A percentile compares a stretch with the other conserved stretches of the same genome.
These are phyloP conservation scores for Trypoxylon attenuatum DNA, from an alignment of 2,888 invertebrate genomes.

Conservation along the genomic window DNA sequence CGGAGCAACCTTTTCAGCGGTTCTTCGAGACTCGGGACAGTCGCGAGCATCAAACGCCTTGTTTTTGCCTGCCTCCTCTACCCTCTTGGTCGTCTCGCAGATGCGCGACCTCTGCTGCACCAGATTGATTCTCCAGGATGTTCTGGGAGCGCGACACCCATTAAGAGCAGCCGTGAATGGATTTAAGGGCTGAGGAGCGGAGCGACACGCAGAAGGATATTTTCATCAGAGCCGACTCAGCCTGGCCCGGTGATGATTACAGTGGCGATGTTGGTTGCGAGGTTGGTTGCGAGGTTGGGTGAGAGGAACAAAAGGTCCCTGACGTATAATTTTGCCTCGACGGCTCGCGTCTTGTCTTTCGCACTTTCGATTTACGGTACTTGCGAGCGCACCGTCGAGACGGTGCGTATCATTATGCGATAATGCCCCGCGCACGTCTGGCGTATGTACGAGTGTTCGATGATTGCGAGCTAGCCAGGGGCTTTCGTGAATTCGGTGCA, in stretches of 20 bases:
- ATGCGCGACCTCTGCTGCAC: background rate
- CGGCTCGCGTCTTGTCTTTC: constrained; percentile 12
- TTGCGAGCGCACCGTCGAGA: background rate
- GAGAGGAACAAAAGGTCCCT: too few relatives aligned
- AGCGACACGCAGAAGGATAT: too few relatives aligned
- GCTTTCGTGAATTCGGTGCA: constrained; percentile 13
- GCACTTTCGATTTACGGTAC: constrained; percentile 25
- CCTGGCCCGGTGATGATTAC: too few relatives aligned
- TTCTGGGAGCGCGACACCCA: too few relatives aligned
- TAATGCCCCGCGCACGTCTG: constrained; percentile 9
- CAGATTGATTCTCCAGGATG: background rate
- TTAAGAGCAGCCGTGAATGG: too few relatives aligned
- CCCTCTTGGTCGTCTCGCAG: background rate
- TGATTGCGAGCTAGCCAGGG: constrained; percentile 30
- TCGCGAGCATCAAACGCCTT: constrained; percentile 19
- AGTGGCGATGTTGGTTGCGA: too few relatives aligned
- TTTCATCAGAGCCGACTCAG: too few relatives aligned
- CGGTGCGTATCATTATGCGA: constrained; percentile 23
- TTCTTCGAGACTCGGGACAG: constrained; percentile 12
- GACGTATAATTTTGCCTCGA: background rate
- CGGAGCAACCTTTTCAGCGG: constrained; percentile 45
- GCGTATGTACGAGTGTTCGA: constrained; percentile 13
- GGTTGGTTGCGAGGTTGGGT: too few relatives aligned
- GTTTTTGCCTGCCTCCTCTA: constrained; percentile 1
- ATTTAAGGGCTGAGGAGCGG: too few relatives aligned